These are phyloP conservation scores for Paraescarpia echinospica DNA, from an alignment of 1,140 invertebrate species.

Conservation along the genomic window DNA sequence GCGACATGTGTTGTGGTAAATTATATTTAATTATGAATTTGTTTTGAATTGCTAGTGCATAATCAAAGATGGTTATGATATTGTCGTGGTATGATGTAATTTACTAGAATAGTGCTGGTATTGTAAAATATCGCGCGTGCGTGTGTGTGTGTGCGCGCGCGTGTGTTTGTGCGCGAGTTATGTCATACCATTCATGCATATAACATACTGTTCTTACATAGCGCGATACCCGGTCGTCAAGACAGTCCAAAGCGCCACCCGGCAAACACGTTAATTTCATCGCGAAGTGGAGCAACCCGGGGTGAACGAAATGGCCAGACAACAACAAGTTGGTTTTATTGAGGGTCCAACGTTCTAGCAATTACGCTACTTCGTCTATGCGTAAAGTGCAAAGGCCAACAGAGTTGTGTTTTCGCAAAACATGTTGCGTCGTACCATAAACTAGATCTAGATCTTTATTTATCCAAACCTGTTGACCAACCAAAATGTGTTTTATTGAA, in stretches of 20 bases:
- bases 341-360: neutral
- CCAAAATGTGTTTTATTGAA: too few relatives aligned
- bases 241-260: neutral
- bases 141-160: too few relatives aligned
- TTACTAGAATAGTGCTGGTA: neutral
- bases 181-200: too few relatives aligned
- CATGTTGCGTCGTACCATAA: too few relatives aligned
- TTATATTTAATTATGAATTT: neutral
- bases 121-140: neutral
- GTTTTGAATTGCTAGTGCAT: neutral
- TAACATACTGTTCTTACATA: neutral
- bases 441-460: too few relatives aligned
- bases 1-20: neutral
- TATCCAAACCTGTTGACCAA: too few relatives aligned
- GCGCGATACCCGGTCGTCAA: neutral
- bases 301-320: neutral
- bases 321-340: neutral
- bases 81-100: neutral
- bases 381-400: too few relatives aligned
- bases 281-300: neutral
- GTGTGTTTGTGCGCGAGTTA: too few relatives aligned
- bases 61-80: neutral
- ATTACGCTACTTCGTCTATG: neutral
- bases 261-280: neutral
- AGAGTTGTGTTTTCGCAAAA: too few relatives aligned